A percentile compares a stretch with the other conserved stretches of the same genome.
phyloP scores from a whole-genome alignment of 2,888 invertebrate species.

The Autographa pulchrina region DNA sequence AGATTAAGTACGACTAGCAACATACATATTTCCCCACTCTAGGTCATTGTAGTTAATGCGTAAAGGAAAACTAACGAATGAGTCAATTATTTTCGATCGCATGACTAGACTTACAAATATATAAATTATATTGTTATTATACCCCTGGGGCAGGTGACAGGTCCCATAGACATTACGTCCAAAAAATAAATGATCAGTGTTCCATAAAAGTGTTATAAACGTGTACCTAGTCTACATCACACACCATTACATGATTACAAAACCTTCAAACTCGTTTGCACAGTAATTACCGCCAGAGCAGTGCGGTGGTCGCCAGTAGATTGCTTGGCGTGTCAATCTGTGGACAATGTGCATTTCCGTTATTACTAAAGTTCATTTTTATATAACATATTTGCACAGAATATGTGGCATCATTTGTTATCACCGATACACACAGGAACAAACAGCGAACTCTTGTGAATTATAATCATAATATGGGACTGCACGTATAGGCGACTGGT shows the following conservation, averaged over 20 bases:
- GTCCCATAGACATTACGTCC: no score
- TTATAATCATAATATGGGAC: no score
- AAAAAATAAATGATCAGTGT: background rate
- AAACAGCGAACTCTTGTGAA: no score
- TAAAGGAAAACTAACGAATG: background rate
- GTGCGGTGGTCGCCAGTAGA: background rate
- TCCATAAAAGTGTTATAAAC: background rate
- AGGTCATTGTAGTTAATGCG: background rate
- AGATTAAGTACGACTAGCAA: background rate
- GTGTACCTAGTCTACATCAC: background rate
- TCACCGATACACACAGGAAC: no score
- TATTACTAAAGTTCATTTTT: constrained; percentile 9
- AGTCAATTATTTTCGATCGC: no score
- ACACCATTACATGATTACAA: background rate
- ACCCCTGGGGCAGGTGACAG: no score
- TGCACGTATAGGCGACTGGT: no score
- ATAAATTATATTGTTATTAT: no score
- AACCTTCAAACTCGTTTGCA: background rate
- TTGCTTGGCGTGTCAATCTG: constrained; percentile 5
- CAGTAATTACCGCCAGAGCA: constrained; percentile 7
- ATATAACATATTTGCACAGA: background rate
- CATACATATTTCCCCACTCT: background rate
- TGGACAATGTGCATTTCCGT: constrained; percentile 25
- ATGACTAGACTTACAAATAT: no score
- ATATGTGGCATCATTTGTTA: no score